Evolutionary conservation across 2,113 vertebrate genomes (phyloP).

Genomic region (Campylomormyrus tamandua): DNA sequence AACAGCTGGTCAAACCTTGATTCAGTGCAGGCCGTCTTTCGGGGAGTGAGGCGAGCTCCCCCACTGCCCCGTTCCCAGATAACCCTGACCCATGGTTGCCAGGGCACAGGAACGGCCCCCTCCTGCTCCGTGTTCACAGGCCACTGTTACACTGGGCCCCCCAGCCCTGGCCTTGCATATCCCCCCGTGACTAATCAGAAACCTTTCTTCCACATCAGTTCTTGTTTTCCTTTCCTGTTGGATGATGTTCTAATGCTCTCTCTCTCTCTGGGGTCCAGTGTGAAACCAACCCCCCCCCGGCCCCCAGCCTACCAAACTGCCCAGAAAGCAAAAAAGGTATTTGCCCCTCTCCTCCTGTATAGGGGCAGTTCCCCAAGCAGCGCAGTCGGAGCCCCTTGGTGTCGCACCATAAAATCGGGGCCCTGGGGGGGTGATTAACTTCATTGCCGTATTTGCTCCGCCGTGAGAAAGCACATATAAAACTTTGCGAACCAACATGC

Average conservation of each 20-base stretch:
- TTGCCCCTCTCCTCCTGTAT: slow-evolving; percentile 15
- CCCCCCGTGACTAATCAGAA: background rate
- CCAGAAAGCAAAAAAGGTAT: background rate
- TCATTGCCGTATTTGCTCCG: slow-evolving; percentile 35
- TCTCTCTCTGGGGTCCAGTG: background rate
- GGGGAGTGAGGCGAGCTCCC: slow-evolving; percentile 3
- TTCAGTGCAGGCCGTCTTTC: background rate
- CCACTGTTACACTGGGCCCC: background rate
- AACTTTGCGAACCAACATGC: slow-evolving; percentile 15
- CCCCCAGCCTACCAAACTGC: background rate
- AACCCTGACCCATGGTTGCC: slow-evolving; percentile 28
- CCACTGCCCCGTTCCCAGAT: slow-evolving; percentile 22
- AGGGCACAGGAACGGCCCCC: background rate
- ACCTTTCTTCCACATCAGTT: background rate
- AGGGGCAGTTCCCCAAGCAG: slow-evolving; percentile 21
- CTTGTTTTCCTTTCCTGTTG: background rate
- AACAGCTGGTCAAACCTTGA: background rate
- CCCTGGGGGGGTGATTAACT: slow-evolving; percentile 38
- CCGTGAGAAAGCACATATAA: slow-evolving; percentile 43
- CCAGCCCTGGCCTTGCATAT: background rate
- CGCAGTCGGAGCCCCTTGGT: slow-evolving; percentile 27
- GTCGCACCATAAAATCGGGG: slow-evolving; percentile 24
- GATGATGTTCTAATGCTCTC: background rate
- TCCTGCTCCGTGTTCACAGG: background rate
- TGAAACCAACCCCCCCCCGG: background rate